A percentile compares a stretch with the other conserved stretches of the same genome.
phyloP scores from a whole-genome alignment of 1,140 invertebrate genomes.

The Paracyclopina nana region DNA sequence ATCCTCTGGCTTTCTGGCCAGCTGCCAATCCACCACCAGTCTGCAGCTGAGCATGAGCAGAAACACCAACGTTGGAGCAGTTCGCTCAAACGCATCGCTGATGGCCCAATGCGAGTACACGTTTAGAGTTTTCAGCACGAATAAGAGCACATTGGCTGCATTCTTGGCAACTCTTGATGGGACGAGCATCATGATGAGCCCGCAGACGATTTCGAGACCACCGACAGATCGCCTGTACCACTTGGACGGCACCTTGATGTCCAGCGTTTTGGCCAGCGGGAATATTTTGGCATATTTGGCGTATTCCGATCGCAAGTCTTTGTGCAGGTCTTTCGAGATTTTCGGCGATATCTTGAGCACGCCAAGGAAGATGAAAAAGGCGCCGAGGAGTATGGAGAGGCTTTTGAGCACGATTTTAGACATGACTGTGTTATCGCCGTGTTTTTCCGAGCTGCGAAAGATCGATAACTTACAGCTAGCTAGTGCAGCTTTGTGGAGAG shows the following conservation, averaged over 20 bases:
- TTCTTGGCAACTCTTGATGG: slow-evolving; percentile 79
- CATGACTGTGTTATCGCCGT: too few species aligned
- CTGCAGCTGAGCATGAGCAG: slow-evolving; percentile 84
- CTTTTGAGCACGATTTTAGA: slow-evolving; percentile 63
- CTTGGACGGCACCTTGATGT: slow-evolving; percentile 75
- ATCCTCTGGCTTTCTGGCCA: slow-evolving; percentile 25
- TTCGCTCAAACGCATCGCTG: slow-evolving; percentile 75
- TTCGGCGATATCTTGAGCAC: slow-evolving; percentile 72
- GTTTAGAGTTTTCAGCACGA: slow-evolving; percentile 61
- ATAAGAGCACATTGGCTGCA: slow-evolving; percentile 55
- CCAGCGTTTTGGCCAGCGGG: slow-evolving; percentile 54
- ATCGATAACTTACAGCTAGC: too few species aligned
- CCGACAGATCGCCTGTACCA: slow-evolving; percentile 75
- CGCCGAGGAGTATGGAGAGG: slow-evolving; percentile 66
- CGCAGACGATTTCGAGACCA: slow-evolving; percentile 68
- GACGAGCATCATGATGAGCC: slow-evolving; percentile 60
- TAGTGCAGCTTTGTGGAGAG: too few species aligned
- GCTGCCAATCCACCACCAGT: slow-evolving; percentile 51
- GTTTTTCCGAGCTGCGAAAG: too few species aligned
- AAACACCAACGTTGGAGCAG: slow-evolving; percentile 62
- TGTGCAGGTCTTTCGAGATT: slow-evolving; percentile 80
- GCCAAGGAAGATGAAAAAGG: slow-evolving; percentile 87
- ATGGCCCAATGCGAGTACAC: slow-evolving; percentile 82
- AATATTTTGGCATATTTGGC: slow-evolving; percentile 93
- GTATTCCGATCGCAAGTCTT: slow-evolving; percentile 87